Evolutionary conservation across 2,797 vertebrate species (phyloP).

Genomic region (Spondyliosoma cantharus): DNA sequence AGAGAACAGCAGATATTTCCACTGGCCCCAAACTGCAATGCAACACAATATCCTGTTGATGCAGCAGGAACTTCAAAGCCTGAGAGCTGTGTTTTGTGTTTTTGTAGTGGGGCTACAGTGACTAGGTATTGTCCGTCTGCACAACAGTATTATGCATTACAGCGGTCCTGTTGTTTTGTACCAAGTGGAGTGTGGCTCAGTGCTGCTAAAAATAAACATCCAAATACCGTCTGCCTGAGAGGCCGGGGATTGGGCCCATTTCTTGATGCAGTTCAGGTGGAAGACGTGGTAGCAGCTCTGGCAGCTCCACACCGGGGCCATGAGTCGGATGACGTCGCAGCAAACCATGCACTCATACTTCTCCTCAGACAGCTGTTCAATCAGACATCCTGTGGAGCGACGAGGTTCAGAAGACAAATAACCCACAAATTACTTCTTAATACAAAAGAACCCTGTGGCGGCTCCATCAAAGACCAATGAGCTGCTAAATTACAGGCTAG

Average conservation of each 20-base stretch:
- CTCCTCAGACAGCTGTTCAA: constrained; percentile 96
- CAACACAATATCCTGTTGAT: constrained; percentile 28
- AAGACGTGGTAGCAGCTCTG: constrained; percentile 98
- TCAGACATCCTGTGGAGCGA: constrained; percentile 88
- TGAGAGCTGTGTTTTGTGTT: constrained; percentile 4
- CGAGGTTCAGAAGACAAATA: constrained; percentile 6
- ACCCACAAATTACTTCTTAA: background rate
- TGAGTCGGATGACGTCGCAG: constrained; percentile 92
- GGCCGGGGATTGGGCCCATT: constrained; percentile 96
- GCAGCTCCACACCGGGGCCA: constrained; percentile 96
- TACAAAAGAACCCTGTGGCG: background rate
- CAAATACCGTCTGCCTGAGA: constrained; percentile 93
- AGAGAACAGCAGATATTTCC: constrained; percentile 9
- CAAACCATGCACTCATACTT: constrained; percentile 99
- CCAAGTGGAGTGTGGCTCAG: background rate
- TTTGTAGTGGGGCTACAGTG: constrained; percentile 23
- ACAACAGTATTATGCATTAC: constrained; percentile 9
- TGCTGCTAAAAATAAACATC: background rate
- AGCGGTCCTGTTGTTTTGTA: constrained; percentile 1
- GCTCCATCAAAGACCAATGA: background rate
- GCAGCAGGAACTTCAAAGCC: constrained; percentile 40
- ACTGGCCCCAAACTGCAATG: background rate
- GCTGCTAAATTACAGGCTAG: background rate
- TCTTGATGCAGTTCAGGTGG: constrained; percentile 98
- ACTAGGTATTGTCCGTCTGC: constrained; percentile 9